Evolutionary conservation across 1,140 invertebrate species (phyloP), one percentile per base, ranked within the genome.

Genomic region (Zaprionus nigranus): DNA sequence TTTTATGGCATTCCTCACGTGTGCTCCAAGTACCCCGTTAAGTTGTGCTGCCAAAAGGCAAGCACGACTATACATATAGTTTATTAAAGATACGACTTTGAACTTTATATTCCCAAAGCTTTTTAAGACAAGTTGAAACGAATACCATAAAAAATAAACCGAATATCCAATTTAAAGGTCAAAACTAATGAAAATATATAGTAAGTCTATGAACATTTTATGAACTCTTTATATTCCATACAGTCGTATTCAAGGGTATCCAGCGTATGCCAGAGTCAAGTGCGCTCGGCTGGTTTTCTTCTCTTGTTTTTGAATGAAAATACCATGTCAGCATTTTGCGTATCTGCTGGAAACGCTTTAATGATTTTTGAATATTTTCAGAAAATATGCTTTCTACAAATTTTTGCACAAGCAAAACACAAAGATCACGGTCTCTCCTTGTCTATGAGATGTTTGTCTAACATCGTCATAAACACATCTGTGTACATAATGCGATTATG

Each of bases 341-440:
- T 69, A 75, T 75, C 66, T 49, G 66, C 66, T 69, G 65, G 72
- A 30, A 75, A 77, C 64, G 68, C 65, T 61, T 69, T 63, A 63
- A 40, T 75, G 46, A 63, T 66, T 61, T 54, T 28, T 5, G 57
- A 64, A 59, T 68, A 75, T 70, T 75, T 75, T 75, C 59, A 49
- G 34, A 58, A 57, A 75, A 65, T 66, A 76, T 56, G 54, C 69
- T 86, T 80, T 87, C 79, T 87, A 79, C 67, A 66, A 68, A 58
- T 62, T 40, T 72, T 51, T 51, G 67, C 59, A 80, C 64, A 43
- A 56, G 80, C 58, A 46, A 46, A 46, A 82, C 64, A 76, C 71
- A 81, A 71, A 75, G 73, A 75, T 70, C 73, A 75, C 62, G 73
- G 66, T 20, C 60, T 71, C 20, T 20, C 46, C 20, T 51, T 22